Evolutionary conservation across 2,888 invertebrate species (phyloP).

Genomic region (Limnephilus rhombicus): DNA sequence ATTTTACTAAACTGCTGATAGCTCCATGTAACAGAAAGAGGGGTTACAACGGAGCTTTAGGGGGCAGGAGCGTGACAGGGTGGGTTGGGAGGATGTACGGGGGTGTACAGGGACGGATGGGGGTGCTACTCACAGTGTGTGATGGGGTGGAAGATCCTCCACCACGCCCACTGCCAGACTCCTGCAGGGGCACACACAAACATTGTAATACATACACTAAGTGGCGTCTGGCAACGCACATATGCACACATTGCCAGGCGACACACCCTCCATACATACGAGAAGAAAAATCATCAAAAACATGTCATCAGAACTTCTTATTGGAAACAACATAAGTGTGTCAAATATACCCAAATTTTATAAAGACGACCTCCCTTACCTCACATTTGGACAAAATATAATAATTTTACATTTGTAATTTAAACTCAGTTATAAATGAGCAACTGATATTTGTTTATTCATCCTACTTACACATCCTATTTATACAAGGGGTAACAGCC

Average conservation of each 20-base stretch:
- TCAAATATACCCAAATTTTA: too few species aligned
- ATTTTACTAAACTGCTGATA: too few species aligned
- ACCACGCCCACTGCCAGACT: slow-evolving; percentile 34
- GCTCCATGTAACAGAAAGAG: not conserved
- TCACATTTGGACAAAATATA: too few species aligned
- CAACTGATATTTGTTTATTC: too few species aligned
- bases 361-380: too few species aligned
- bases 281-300: not conserved
- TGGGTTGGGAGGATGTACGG: not conserved
- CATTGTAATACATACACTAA: slow-evolving; percentile 29
- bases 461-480: too few species aligned
- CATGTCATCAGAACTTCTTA: not conserved
- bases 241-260: not conserved
- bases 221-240: not conserved
- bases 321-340: not conserved
- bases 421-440: too few species aligned
- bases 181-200: slow-evolving; percentile 38
- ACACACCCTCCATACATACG: not conserved
- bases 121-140: slow-evolving; percentile 51
- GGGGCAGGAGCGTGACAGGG: not conserved
- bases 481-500: too few species aligned
- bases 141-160: slow-evolving; percentile 24
- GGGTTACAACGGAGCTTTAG: too few species aligned
- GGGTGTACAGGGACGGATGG: not conserved
- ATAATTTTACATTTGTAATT: too few species aligned